phyloP scores from a whole-genome alignment of 2,797 vertebrate species.

The Gobionotothen gibberifrons region DNA sequence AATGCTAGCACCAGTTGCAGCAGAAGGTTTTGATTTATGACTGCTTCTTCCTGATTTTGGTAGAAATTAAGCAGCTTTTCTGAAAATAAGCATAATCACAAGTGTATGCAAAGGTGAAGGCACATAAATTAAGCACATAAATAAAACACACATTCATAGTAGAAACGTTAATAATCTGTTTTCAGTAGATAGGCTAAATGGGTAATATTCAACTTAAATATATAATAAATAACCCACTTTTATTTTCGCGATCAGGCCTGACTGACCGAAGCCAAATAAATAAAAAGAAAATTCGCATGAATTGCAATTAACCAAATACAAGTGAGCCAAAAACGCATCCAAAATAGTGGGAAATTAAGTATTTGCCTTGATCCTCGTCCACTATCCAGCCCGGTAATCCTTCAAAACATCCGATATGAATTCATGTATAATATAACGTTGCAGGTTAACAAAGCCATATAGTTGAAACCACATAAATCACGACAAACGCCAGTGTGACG shows the following conservation, averaged over 20 bases:
- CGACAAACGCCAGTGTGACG: slow-evolving; percentile 83
- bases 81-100: not conserved
- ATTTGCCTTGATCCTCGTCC: slow-evolving; percentile 43
- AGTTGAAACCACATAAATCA: slow-evolving; percentile 90
- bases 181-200: not conserved
- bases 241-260: not conserved
- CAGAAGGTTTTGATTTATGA: not conserved
- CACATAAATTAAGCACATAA: not conserved
- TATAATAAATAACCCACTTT: not conserved
- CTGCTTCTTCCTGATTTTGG: not conserved
- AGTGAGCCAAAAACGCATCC: not conserved
- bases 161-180: not conserved
- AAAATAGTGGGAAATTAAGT: slow-evolving; percentile 39
- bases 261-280: not conserved
- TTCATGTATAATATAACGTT: slow-evolving; percentile 73
- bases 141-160: not conserved
- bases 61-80: slow-evolving; percentile 5
- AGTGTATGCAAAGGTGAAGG: not conserved
- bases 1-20: not conserved
- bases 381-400: slow-evolving; percentile 35
- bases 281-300: not conserved
- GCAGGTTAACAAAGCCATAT: slow-evolving; percentile 83
- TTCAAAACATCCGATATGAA: slow-evolving; percentile 57
- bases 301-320: not conserved
- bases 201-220: slow-evolving; percentile 15